Percentiles rank a stretch among this genome's conserved stretches.
These are phyloP conservation scores for Tragopan temminckii DNA, from an alignment of 2,797 vertebrate species.

Conservation along the genomic window DNA sequence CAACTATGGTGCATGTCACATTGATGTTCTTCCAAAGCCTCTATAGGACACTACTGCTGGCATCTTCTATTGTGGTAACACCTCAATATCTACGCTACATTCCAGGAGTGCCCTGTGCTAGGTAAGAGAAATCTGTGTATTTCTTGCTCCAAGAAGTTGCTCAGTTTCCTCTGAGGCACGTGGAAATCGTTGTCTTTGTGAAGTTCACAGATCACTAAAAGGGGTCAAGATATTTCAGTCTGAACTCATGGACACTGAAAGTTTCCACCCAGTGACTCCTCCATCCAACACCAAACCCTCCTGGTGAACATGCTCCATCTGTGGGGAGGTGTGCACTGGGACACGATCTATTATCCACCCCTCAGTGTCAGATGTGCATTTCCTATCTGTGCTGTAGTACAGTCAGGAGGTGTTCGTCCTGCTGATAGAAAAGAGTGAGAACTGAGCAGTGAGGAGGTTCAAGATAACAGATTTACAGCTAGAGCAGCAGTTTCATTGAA, in stretches of 20 bases:
- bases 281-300: neutral
- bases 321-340: neutral
- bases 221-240: neutral
- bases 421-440: neutral
- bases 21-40: neutral
- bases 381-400: neutral
- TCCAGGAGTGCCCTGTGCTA: neutral
- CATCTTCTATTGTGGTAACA: rapidly evolving
- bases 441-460: neutral
- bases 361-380: rapidly evolving
- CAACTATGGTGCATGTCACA: rapidly evolving
- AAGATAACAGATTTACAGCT: neutral
- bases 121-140: neutral
- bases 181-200: neutral
- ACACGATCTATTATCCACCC: neutral
- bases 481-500: neutral
- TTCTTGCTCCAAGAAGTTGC: neutral
- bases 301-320: neutral
- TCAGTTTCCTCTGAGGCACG: neutral
- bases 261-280: neutral
- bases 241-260: neutral
- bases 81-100: neutral
- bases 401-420: rapidly evolving
- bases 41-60: rapidly evolving
- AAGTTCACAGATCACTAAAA: neutral